Conservation (phyloP, 2,888 invertebrate genomes). For the Balanococcus diminutus region DNA sequence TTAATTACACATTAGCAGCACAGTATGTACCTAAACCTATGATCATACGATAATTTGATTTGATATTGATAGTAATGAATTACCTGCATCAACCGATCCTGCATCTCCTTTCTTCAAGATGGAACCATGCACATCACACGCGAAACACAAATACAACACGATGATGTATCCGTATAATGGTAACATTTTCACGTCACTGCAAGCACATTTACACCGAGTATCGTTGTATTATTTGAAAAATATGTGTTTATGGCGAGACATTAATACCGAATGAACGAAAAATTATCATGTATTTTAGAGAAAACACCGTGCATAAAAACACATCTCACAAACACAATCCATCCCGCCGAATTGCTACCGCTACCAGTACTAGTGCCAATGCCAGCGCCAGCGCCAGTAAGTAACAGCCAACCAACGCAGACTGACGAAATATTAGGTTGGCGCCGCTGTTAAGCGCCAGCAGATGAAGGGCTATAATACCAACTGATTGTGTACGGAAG, state of each 20-base stretch:
- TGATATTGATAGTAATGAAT: too few relatives aligned
- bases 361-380: background rate
- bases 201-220: background rate
- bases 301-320: background rate
- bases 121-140: background rate
- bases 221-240: background rate
- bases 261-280: background rate
- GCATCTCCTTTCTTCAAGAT: background rate
- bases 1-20: too few relatives aligned
- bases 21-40: too few relatives aligned
- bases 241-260: background rate
- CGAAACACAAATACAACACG: background rate
- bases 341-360: background rate
- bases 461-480: conserved; percentile 28
- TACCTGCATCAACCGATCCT: background rate
- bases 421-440: conserved; percentile 42
- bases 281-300: background rate
- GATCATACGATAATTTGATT: too few relatives aligned
- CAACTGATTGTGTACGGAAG: conserved; percentile 42
- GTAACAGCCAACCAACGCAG: background rate
- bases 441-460: conserved; percentile 53
- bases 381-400: background rate
- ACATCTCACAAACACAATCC: background rate
- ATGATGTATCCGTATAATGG: background rate
- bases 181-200: conserved; percentile 9